Evolutionary conservation across 1,140 invertebrate genomes (phyloP).

Genomic region (Mylabris phalerata): DNA sequence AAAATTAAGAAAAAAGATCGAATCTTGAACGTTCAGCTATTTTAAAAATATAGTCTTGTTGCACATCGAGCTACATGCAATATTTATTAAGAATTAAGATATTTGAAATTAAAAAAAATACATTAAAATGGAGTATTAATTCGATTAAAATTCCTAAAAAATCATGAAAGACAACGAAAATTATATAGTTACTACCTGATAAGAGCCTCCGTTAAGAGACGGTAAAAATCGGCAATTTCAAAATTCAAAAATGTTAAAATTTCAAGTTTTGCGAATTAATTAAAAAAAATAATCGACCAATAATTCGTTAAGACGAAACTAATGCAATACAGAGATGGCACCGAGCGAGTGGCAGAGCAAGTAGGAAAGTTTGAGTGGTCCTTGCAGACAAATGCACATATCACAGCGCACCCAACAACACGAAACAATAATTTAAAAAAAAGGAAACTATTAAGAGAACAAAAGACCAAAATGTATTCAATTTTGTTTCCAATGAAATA

Average conservation of each 20-base stretch:
- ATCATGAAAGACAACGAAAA: slow-evolving; percentile 20
- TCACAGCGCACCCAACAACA: slow-evolving; percentile 41
- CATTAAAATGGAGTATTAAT: slow-evolving; percentile 10
- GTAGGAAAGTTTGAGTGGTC: slow-evolving; percentile 68
- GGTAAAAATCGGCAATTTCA: no score
- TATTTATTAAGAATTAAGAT: neutral
- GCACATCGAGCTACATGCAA: slow-evolving; percentile 38
- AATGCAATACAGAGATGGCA: slow-evolving; percentile 14
- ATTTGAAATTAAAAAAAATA: neutral
- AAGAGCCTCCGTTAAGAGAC: slow-evolving; percentile 4
- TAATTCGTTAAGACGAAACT: slow-evolving; percentile 5
- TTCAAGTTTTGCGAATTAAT: neutral
- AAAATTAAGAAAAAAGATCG: neutral
- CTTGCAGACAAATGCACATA: slow-evolving; percentile 50
- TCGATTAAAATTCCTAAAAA: neutral
- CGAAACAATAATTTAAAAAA: slow-evolving; percentile 18
- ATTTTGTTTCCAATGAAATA: neutral
- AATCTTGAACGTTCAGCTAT: slow-evolving; percentile 7
- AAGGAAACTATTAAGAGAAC: slow-evolving; percentile 3
- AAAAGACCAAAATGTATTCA: slow-evolving; percentile 11
- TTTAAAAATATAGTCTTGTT: slow-evolving; percentile 14
- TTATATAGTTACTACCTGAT: slow-evolving; percentile 26
- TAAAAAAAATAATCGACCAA: slow-evolving; percentile 1
- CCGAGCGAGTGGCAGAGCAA: slow-evolving; percentile 40
- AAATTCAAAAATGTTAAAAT: no score